A percentile compares a stretch with the other conserved stretches of the same genome.
Evolutionary conservation across 2,797 vertebrate genomes (phyloP).

Genomic region (Choloepus didactylus): DNA sequence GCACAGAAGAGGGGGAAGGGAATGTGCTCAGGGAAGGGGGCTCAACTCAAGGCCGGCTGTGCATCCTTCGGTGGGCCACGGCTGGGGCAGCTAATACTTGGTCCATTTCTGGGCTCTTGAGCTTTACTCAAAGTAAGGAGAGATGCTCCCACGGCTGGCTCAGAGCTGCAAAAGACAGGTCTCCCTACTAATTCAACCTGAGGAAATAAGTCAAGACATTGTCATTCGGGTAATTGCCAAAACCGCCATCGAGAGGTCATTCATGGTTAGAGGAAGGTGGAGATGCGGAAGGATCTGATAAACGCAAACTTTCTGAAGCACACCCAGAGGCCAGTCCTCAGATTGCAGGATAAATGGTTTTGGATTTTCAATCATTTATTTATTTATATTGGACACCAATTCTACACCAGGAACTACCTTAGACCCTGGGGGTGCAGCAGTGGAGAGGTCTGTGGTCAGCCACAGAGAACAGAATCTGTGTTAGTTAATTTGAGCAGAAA

Average conservation of each 20-base stretch:
- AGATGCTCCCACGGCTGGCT: background rate
- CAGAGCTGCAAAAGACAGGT: background rate
- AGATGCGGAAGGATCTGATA: background rate
- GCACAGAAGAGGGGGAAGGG: background rate
- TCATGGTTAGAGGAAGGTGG: background rate
- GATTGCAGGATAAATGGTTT: background rate
- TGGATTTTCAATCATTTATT: constrained; percentile 4
- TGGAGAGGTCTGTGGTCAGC: background rate
- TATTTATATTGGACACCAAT: background rate
- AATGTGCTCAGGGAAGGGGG: constrained; percentile 11
- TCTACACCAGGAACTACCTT: background rate
- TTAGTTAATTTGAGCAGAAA: background rate
- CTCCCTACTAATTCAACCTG: background rate
- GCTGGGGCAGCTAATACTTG: background rate
- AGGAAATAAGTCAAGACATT: constrained; percentile 42
- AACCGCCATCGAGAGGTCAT: background rate
- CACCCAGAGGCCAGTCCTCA: background rate
- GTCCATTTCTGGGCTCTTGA: constrained; percentile 37
- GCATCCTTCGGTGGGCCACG: constrained; percentile 8
- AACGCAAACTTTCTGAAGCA: constrained; percentile 30
- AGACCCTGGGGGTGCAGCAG: background rate
- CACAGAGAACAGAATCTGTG: background rate
- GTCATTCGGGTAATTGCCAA: constrained; percentile 37
- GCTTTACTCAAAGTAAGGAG: background rate
- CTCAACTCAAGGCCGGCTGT: constrained; percentile 44